These are phyloP conservation scores for Acromyrmex echinatior DNA, from an alignment of 1,140 invertebrate species.

Conservation along the genomic window DNA sequence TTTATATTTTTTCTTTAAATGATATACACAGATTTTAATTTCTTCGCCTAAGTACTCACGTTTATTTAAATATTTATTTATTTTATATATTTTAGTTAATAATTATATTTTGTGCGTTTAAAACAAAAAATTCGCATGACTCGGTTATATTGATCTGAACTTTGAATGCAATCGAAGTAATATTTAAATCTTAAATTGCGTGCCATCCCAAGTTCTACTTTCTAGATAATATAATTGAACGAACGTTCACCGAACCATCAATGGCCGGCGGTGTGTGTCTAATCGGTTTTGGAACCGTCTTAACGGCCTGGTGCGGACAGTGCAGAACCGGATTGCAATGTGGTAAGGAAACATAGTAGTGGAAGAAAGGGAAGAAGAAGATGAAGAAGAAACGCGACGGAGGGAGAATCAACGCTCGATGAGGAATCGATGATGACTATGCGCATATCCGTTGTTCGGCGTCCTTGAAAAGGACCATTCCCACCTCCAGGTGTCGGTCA, in stretches of 20 bases:
- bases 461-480: constrained; percentile 81
- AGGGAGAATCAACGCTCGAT: constrained; percentile 70
- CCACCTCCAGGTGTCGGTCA: constrained; percentile 84
- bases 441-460: constrained; percentile 81
- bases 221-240: constrained; percentile 54
- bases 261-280: constrained; percentile 62
- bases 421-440: constrained; percentile 82
- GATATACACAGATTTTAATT: neutral
- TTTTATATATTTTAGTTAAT: constrained; percentile 20
- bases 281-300: constrained; percentile 72
- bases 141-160: neutral
- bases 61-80: neutral
- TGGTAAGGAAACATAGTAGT: constrained; percentile 25
- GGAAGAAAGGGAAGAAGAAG: constrained; percentile 53
- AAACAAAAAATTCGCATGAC: neutral
- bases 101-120: neutral
- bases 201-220: constrained; percentile 27
- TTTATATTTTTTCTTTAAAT: neutral
- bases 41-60: neutral
- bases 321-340: constrained; percentile 50
- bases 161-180: neutral
- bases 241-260: constrained; percentile 58
- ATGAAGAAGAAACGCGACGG: constrained; percentile 51
- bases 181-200: constrained; percentile 42
- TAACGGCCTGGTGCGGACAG: constrained; percentile 56